Evolutionary conservation across 2,797 vertebrate genomes (phyloP).

Genomic region (Gymnothorax reevesii): DNA sequence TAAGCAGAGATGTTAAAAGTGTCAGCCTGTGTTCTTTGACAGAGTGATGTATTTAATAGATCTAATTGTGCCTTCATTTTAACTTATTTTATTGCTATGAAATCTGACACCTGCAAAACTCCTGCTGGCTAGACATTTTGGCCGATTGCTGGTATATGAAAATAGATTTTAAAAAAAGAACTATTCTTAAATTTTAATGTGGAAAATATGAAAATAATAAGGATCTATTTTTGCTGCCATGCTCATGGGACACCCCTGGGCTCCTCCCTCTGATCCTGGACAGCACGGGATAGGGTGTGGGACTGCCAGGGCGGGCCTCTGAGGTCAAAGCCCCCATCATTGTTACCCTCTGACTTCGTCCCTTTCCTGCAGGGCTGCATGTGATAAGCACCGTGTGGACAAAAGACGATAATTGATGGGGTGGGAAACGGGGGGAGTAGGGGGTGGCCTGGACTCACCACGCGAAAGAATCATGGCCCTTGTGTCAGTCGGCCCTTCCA

Average conservation of each 20-base stretch:
- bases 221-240: constrained; percentile 71
- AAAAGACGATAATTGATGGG: constrained; percentile 90
- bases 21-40: not conserved
- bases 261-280: constrained; percentile 35
- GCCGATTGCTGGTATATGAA: not conserved
- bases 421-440: constrained; percentile 40
- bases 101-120: constrained; percentile 73
- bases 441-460: constrained; percentile 41
- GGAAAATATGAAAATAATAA: constrained; percentile 71
- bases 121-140: constrained; percentile 44
- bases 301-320: constrained; percentile 84
- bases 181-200: constrained; percentile 27
- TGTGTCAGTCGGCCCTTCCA: constrained; percentile 53
- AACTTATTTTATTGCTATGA: constrained; percentile 72
- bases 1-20: not conserved
- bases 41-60: not conserved
- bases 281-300: constrained; percentile 76
- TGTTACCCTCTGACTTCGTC: constrained; percentile 81
- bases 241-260: not conserved
- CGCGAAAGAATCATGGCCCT: constrained; percentile 76
- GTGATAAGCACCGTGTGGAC: constrained; percentile 88
- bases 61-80: not conserved
- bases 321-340: constrained; percentile 82
- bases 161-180: not conserved
- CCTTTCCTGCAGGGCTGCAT: constrained; percentile 87